These are phyloP conservation scores for Muscidifurax raptorellus DNA, from an alignment of 1,140 invertebrate genomes.

Conservation along the genomic window DNA sequence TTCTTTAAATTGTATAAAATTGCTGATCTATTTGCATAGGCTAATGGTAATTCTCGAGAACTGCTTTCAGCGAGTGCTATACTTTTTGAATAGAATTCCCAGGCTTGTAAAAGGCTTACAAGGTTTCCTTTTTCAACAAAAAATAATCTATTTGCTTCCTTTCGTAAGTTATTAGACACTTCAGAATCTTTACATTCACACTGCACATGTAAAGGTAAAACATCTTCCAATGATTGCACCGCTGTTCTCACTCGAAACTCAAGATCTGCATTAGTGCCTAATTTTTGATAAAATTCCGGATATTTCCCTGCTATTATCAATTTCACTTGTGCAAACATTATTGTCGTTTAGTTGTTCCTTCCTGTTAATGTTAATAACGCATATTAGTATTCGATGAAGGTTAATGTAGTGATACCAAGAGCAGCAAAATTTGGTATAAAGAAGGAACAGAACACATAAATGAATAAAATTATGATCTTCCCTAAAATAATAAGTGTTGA, in stretches of 20 bases:
- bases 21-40: constrained; percentile 83
- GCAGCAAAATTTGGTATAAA: no score
- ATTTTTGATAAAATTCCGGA: background rate
- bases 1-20: constrained; percentile 79
- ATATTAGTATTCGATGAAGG: no score
- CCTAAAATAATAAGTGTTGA: no score
- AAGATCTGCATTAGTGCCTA: background rate
- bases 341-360: no score
- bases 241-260: background rate
- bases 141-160: constrained; percentile 55
- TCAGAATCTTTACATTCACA: constrained; percentile 51
- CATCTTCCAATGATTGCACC: constrained; percentile 8
- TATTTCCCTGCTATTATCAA: background rate
- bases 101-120: constrained; percentile 38
- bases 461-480: no score
- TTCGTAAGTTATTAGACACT: constrained; percentile 50
- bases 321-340: constrained; percentile 7
- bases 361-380: no score
- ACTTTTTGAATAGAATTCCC: constrained; percentile 79
- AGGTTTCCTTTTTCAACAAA: constrained; percentile 34
- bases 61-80: constrained; percentile 76
- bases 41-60: constrained; percentile 78
- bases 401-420: no score
- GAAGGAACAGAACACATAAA: no score
- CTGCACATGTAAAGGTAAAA: constrained; percentile 30